phyloP scores from a whole-genome alignment of 1,140 invertebrate species.

The Brachionus manjavacas region DNA sequence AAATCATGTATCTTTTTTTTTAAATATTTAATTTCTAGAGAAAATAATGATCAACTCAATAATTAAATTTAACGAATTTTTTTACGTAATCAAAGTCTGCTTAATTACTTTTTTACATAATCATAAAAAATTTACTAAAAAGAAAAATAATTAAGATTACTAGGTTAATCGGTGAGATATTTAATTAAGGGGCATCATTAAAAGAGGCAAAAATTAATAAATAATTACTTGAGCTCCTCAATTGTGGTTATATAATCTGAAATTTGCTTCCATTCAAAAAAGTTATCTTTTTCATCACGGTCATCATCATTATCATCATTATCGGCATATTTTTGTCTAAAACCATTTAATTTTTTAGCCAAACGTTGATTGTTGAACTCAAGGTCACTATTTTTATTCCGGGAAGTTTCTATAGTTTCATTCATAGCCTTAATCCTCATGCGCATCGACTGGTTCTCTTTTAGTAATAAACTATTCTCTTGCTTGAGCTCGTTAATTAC shows the following conservation, averaged over 20 bases:
- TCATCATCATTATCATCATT: slow-evolving; percentile 46
- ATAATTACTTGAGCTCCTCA: slow-evolving; percentile 69
- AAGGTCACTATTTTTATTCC: slow-evolving; percentile 70
- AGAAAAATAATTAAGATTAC: neutral
- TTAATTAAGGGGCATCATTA: neutral
- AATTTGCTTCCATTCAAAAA: slow-evolving; percentile 66
- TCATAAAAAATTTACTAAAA: neutral
- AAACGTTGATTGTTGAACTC: slow-evolving; percentile 9
- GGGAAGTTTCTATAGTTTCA: slow-evolving; percentile 84
- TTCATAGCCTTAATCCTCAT: slow-evolving; percentile 84
- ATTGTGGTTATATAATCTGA: slow-evolving; percentile 83
- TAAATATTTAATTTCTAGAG: too few relatives aligned
- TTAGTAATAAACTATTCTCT: slow-evolving; percentile 87
- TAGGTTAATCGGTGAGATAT: neutral
- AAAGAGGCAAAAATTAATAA: neutral
- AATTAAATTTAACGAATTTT: too few relatives aligned
- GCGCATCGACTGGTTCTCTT: slow-evolving; percentile 77
- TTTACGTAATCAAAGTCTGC: neutral
- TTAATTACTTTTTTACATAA: neutral
- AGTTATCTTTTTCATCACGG: slow-evolving; percentile 44
- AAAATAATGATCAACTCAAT: too few relatives aligned
- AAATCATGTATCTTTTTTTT: too few relatives aligned
- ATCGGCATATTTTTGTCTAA: neutral
- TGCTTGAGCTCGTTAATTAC: slow-evolving; percentile 86
- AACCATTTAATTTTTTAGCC: neutral